phyloP scores from a whole-genome alignment of 2,888 invertebrate genomes.

The Polia nebulosa region DNA sequence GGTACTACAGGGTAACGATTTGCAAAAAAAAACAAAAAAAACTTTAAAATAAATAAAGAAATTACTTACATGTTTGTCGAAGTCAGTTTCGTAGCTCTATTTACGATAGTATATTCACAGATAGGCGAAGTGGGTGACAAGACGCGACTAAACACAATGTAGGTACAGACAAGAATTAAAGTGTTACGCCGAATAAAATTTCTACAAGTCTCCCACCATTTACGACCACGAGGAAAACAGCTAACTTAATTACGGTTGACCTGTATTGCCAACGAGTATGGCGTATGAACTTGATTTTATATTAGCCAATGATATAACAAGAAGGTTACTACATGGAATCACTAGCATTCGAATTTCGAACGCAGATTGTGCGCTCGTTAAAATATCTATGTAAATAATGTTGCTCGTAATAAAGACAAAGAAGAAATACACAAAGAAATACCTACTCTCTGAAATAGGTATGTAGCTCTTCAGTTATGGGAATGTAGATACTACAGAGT shows the following conservation, averaged over 20 bases:
- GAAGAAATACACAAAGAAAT: constrained; percentile 8
- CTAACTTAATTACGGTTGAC: constrained; percentile 17
- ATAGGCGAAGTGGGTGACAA: constrained; percentile 37
- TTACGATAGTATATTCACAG: constrained; percentile 37
- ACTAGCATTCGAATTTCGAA: constrained; percentile 7
- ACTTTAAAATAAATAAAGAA: constrained; percentile 1
- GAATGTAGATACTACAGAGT: constrained; percentile 10
- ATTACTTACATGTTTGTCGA: constrained; percentile 51
- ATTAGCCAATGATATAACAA: constrained; percentile 5
- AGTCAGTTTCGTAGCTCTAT: constrained; percentile 31
- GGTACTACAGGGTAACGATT: accelerated
- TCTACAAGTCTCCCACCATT: not conserved
- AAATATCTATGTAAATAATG: constrained; percentile 4
- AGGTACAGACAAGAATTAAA: constrained; percentile 52
- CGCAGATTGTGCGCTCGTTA: not conserved
- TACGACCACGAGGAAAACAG: constrained; percentile 39
- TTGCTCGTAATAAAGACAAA: constrained; percentile 20
- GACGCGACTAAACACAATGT: constrained; percentile 27
- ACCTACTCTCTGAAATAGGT: not conserved
- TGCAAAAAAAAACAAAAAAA: not conserved
- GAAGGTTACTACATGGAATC: constrained; percentile 10
- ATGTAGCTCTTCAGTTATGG: not conserved
- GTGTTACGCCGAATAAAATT: constrained; percentile 7
- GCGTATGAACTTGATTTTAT: constrained; percentile 6
- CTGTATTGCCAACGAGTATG: constrained; percentile 6